phyloP scores from a whole-genome alignment of 2,888 invertebrate genomes.

The Hipparchia semele region DNA sequence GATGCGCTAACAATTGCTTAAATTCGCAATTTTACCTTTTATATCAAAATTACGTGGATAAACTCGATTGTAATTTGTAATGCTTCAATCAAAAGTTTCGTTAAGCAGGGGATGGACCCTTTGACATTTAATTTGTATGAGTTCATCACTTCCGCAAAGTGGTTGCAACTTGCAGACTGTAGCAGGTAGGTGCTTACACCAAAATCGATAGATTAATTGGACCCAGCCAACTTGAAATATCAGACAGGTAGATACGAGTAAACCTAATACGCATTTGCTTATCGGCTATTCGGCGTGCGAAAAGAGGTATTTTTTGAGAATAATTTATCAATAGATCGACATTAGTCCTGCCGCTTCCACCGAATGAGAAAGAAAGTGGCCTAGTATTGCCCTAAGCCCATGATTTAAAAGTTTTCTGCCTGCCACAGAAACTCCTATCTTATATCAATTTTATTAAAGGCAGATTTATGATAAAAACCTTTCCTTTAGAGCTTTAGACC shows the following conservation, averaged over 20 bases:
- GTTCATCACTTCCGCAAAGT: slow-evolving; percentile 17
- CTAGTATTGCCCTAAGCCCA: too few relatives aligned
- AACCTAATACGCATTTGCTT: neutral
- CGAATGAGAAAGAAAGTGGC: too few relatives aligned
- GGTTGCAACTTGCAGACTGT: neutral
- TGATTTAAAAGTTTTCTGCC: too few relatives aligned
- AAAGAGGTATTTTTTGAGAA: neutral
- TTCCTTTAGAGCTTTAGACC: too few relatives aligned
- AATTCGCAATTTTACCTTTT: too few relatives aligned
- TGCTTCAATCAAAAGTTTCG: neutral
- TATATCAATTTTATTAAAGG: too few relatives aligned
- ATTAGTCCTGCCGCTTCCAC: neutral
- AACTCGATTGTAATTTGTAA: neutral
- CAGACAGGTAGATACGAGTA: slow-evolving; percentile 11
- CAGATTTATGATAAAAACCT: too few relatives aligned
- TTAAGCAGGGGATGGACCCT: neutral
- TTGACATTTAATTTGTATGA: slow-evolving; percentile 9
- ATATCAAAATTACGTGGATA: neutral
- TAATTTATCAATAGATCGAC: neutral
- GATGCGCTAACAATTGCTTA: too few relatives aligned
- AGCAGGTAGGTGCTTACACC: neutral
- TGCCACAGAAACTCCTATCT: too few relatives aligned
- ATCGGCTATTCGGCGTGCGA: slow-evolving; percentile 10
- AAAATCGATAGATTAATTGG: slow-evolving; percentile 19
- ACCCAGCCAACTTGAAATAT: slow-evolving; percentile 23